Evolutionary conservation across 2,113 vertebrate genomes (phyloP), one percentile per base, ranked within the genome.

Genomic region (Pseudolaguvia tuberculata): DNA sequence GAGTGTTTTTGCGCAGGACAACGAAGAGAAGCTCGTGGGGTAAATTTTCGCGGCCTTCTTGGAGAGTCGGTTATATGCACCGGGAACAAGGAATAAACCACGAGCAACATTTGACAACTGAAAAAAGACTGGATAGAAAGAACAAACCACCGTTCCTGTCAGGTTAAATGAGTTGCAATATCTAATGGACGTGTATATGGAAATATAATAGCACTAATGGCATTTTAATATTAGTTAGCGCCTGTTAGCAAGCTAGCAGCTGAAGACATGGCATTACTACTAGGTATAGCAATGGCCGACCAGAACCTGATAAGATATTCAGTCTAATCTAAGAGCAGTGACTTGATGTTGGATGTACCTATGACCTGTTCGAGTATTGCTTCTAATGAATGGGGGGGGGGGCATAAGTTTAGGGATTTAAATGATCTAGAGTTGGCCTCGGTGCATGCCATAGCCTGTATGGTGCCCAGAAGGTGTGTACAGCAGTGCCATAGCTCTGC

Each of bases 41-140:
- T 61, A 72, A 45, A 31, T 73, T 55, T 79, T 78, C 79, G 80
- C 81, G 84, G 84, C 84, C 82, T 85, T 81, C 39, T 42, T 17
- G 70, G 58, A 51, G 55, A 47, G 21, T 71, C 67, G 65, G 67
- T 61, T n/a, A 78, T 56, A 35, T 72, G 58, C 20, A 55, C 73
- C 23, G 27, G 57, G 80, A 42, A 82, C 53, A 70, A 20, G 59
- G 70, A 78, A 78, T 72, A 75, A 76, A 67, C 75, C 59, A 59
- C 55, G 39, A 67, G 4, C 57, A 61, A 51, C 63, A 42, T 10
- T 59, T 70, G 52, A 73, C 67, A 66, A 14, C 11, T 55, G 31
- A 52, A 74, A 73, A 61, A 58, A 59, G 39, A 52, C 25, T 73
- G 73, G 73, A 65, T 35, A 73, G 47, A 62, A 20, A 74, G 62